A percentile compares a stretch with the other conserved stretches of the same genome.
These are phyloP conservation scores for Ischnus inquisitorius DNA, from an alignment of 2,888 invertebrate genomes.

Conservation along the genomic window DNA sequence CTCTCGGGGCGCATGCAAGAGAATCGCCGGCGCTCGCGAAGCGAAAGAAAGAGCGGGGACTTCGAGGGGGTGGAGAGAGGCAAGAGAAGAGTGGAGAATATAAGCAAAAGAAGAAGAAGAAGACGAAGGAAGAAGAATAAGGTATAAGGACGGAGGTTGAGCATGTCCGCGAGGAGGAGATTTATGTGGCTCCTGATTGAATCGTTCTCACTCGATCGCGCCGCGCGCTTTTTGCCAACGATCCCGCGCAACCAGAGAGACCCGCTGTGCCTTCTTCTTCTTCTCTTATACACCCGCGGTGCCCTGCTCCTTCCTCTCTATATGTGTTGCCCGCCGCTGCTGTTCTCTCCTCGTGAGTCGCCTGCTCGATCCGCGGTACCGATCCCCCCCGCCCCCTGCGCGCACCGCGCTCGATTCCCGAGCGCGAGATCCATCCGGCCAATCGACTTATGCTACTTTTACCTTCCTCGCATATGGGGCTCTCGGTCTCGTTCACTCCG, in stretches of 20 bases:
- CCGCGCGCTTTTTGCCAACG: conserved; percentile 83
- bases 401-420: conserved; percentile 23
- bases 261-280: conserved; percentile 52
- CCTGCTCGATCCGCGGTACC: conserved; percentile 46
- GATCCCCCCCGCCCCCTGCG: background rate
- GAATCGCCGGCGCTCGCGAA: conserved; percentile 63
- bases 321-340: conserved; percentile 16
- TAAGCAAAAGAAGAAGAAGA: conserved; percentile 40
- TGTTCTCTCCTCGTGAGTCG: conserved; percentile 22
- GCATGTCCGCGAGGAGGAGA: conserved; percentile 84
- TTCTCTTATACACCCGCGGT: conserved; percentile 49
- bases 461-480: conserved; percentile 67
- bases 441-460: conserved; percentile 67
- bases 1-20: conserved; percentile 66
- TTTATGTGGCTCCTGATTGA: conserved; percentile 86
- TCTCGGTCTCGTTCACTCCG: conserved; percentile 31
- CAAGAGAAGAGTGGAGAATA: conserved; percentile 49
- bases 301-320: conserved; percentile 26
- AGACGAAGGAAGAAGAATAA: conserved; percentile 46
- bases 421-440: conserved; percentile 53
- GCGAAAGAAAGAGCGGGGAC: conserved; percentile 58
- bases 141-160: conserved; percentile 72
- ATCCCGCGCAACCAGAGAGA: conserved; percentile 72
- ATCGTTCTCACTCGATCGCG: conserved; percentile 86
- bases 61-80: conserved; percentile 39